Conservation (phyloP, 2,888 invertebrate species). For the Falcaria lacertinaria region DNA sequence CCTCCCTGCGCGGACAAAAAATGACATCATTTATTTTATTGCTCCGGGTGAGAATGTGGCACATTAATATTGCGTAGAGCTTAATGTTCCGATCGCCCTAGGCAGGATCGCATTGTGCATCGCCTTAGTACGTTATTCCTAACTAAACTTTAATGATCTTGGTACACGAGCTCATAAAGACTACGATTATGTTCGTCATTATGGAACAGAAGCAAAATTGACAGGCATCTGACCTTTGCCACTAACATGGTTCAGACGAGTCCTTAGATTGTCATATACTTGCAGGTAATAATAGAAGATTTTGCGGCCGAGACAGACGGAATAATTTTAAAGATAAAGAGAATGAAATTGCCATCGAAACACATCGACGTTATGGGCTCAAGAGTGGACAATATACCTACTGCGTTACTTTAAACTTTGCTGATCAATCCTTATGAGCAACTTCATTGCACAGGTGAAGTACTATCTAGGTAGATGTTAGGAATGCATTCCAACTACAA, state of each 20-base stretch:
- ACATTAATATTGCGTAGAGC: slow-evolving; percentile 74
- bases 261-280: too few species aligned
- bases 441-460: too few species aligned
- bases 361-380: too few species aligned
- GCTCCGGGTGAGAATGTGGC: slow-evolving; percentile 73
- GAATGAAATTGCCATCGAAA: too few species aligned
- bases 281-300: too few species aligned
- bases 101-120: slow-evolving; percentile 27
- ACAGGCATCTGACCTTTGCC: not conserved
- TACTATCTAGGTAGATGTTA: too few species aligned
- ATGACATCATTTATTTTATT: slow-evolving; percentile 80
- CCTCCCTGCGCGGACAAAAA: slow-evolving; percentile 71
- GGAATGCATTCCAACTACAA: too few species aligned
- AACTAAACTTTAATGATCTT: not conserved
- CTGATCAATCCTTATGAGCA: too few species aligned
- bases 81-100: slow-evolving; percentile 69
- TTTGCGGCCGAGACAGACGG: too few species aligned
- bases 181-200: not conserved
- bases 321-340: too few species aligned
- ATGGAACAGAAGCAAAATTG: not conserved
- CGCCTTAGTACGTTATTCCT: not conserved
- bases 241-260: not conserved
- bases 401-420: too few species aligned
- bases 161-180: not conserved
- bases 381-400: too few species aligned